Base-by-base conservation (phyloP, 2,888 invertebrate species). In the Bombylius major region DNA sequence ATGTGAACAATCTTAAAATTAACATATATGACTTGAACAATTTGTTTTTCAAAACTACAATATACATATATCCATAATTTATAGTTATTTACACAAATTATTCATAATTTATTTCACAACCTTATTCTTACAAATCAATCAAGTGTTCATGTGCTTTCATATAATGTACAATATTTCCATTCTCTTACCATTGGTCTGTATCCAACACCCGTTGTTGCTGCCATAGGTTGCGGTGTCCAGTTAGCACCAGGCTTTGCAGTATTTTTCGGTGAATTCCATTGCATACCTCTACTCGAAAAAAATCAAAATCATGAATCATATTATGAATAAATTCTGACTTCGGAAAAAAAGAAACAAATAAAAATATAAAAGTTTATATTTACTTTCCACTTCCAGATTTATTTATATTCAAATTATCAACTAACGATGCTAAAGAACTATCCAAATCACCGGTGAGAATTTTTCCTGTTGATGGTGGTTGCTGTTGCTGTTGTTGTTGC, bases 371-470 rank as follows among this genome's bases (percentile, higher is more conserved):
- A 11, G 11, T 49, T 54, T 61, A 64, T 69, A 81, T 86, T 83
- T 76, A 89, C 89, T 89, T 85, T 69, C 70, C 70, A 67, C 68
- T 71, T 66, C 70, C 70, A 63, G 82, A 84, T 76, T 87, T 87
- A 76, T 89, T 89, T 67, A 92, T 91, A 66, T 86, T 82, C 65
- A 97, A 82, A 76, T 95, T 96, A 77, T 95, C 91, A 60, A 95
- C 96, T 65, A 97, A 78, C 62, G 89, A 89, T 60, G 94, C 94
- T 59, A 96, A 82, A 65, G 93, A 94, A 65, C 92, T 89, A 72
- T 97, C 95, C 72, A 97, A 78, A 75, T 96, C 96, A 56, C 93
- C 92, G 34, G 92, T 91, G 61, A 95, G 79, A 62, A 96, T 86
- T 70, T 87, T 88, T 60, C 83, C 83, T 56, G 79, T 71, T 68